phyloP scores from a whole-genome alignment of 2,888 invertebrate genomes.

The Cheilosia grossa region DNA sequence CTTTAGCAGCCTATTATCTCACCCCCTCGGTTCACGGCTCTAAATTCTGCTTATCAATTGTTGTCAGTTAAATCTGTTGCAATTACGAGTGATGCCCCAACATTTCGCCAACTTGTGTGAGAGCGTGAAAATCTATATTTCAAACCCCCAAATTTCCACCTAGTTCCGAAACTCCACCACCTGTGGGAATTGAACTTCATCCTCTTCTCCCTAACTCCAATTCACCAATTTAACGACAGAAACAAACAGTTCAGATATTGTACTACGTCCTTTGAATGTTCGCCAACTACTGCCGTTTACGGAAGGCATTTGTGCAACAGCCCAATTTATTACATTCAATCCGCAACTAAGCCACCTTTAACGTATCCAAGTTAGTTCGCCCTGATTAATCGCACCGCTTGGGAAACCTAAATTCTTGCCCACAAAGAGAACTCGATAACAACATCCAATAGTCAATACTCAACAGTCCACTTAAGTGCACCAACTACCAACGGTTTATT shows the following conservation, averaged over 20 bases:
- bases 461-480: background rate
- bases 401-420: constrained; percentile 57
- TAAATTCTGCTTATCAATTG: too few species aligned
- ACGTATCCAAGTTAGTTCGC: constrained; percentile 47
- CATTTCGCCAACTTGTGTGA: too few species aligned
- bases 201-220: constrained; percentile 9
- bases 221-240: too few species aligned
- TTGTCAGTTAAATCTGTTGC: too few species aligned
- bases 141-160: too few species aligned
- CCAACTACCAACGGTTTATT: constrained; percentile 7
- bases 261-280: constrained; percentile 13
- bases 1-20: too few species aligned
- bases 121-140: too few species aligned
- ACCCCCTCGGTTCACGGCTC: too few species aligned
- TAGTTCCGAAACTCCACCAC: too few species aligned
- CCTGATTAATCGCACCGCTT: constrained; percentile 53
- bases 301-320: constrained; percentile 27
- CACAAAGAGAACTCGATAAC: constrained; percentile 18
- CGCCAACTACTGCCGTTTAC: constrained; percentile 17
- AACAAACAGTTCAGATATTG: constrained; percentile 28
- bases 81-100: too few species aligned
- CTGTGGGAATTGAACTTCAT: too few species aligned
- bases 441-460: background rate
- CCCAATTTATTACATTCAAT: constrained; percentile 21
- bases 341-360: constrained; percentile 17